A percentile compares a stretch with the other conserved stretches of the same genome.
These are phyloP conservation scores for Pseudonaja textilis DNA, from an alignment of 2,113 vertebrate genomes.

Conservation along the genomic window DNA sequence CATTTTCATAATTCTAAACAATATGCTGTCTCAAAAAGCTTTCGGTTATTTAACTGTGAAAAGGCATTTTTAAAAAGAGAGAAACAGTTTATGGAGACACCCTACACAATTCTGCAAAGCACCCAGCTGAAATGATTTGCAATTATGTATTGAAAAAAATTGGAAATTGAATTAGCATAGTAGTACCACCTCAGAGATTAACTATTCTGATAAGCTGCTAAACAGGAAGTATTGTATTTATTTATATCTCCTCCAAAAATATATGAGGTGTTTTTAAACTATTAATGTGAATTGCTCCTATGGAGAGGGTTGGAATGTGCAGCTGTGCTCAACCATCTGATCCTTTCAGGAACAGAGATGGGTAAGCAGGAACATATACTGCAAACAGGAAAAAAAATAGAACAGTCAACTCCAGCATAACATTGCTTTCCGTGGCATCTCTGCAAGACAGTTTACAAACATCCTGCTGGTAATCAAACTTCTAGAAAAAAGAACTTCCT, in stretches of 20 bases:
- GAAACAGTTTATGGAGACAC: background rate
- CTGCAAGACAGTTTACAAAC: background rate
- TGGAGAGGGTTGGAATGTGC: background rate
- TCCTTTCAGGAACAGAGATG: background rate
- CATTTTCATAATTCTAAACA: background rate
- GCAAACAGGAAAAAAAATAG: background rate
- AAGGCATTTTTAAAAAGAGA: background rate
- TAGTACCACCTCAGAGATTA: background rate
- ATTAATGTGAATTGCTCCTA: background rate
- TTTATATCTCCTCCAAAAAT: constrained; percentile 22
- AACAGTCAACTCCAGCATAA: background rate
- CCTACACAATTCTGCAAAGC: rapidly evolving
- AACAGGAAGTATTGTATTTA: background rate
- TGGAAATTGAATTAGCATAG: background rate
- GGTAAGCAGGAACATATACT: background rate
- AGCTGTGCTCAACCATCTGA: background rate
- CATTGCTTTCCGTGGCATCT: background rate
- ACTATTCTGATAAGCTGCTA: background rate
- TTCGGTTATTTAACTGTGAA: background rate
- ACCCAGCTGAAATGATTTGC: background rate
- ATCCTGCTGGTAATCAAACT: background rate
- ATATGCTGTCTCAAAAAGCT: background rate
- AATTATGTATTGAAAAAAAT: background rate
- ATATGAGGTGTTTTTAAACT: background rate
- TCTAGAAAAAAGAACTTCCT: background rate